These are phyloP conservation scores for Lomographa bimaculata DNA, from an alignment of 2,888 invertebrate species.

Conservation along the genomic window DNA sequence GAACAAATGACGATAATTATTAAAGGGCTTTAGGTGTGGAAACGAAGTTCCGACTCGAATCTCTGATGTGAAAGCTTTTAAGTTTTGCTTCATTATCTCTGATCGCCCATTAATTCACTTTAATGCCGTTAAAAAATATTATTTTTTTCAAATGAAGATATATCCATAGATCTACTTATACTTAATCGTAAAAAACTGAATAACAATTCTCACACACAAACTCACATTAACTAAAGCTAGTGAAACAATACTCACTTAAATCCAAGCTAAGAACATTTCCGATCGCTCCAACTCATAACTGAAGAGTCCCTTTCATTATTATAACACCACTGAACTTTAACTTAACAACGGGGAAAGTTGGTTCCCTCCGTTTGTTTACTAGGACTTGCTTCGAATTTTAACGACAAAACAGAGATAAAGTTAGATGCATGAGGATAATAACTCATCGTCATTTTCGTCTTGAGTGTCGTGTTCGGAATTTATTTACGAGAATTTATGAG, in stretches of 20 bases:
- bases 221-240: too few relatives aligned
- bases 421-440: slow-evolving; percentile 44
- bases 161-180: too few relatives aligned
- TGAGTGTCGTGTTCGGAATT: slow-evolving; percentile 46
- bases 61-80: too few relatives aligned
- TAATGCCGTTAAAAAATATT: too few relatives aligned
- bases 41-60: too few relatives aligned
- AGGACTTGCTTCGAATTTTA: slow-evolving; percentile 40
- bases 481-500: slow-evolving; percentile 47
- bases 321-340: slow-evolving; percentile 42
- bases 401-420: slow-evolving; percentile 39
- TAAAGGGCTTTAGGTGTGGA: too few relatives aligned
- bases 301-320: slow-evolving; percentile 32
- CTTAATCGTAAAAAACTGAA: too few relatives aligned
- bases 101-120: too few relatives aligned
- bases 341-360: slow-evolving; percentile 36
- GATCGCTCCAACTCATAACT: slow-evolving; percentile 39
- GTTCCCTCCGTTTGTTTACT: slow-evolving; percentile 38
- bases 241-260: slow-evolving; percentile 38
- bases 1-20: too few relatives aligned
- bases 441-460: slow-evolving; percentile 53
- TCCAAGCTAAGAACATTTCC: slow-evolving; percentile 21
- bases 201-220: too few relatives aligned
- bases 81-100: too few relatives aligned
- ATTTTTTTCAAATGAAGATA: too few relatives aligned